Conservation (phyloP, 2,113 vertebrate genomes). For the Propithecus coquereli region DNA sequence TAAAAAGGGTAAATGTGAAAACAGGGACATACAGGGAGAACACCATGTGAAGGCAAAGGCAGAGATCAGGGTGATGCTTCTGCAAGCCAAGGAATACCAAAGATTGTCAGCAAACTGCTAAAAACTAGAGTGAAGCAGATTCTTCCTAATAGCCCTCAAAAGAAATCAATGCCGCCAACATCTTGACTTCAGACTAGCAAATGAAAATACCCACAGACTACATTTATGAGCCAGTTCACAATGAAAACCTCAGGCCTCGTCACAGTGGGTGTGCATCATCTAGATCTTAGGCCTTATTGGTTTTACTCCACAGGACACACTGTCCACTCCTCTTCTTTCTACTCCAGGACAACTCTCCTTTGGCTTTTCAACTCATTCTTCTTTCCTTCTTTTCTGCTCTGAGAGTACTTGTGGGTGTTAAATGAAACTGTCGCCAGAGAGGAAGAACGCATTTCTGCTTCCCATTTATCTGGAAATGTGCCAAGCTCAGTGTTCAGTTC, state of each 20-base stretch:
- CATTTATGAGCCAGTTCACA: neutral
- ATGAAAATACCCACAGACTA: neutral
- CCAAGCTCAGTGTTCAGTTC: constrained; percentile 35
- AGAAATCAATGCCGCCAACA: neutral
- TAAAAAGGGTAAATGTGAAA: neutral
- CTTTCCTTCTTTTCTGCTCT: neutral
- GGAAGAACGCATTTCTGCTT: constrained; percentile 15
- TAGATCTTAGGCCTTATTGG: neutral
- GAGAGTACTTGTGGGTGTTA: constrained; percentile 10
- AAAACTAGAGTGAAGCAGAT: neutral
- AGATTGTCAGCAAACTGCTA: neutral
- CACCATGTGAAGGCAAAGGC: neutral
- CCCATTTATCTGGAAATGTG: constrained; percentile 36
- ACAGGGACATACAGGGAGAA: neutral
- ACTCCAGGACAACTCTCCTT: neutral
- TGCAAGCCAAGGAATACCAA: neutral
- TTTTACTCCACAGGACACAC: neutral
- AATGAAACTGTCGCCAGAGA: constrained; percentile 12
- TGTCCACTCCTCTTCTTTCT: neutral
- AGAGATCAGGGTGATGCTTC: neutral
- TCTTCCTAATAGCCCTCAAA: neutral
- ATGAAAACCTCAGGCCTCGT: neutral
- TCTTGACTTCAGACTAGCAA: neutral
- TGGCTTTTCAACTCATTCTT: neutral
- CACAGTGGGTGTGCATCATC: neutral